phyloP scores from a whole-genome alignment of 2,888 invertebrate genomes.

The Luperina testacea region DNA sequence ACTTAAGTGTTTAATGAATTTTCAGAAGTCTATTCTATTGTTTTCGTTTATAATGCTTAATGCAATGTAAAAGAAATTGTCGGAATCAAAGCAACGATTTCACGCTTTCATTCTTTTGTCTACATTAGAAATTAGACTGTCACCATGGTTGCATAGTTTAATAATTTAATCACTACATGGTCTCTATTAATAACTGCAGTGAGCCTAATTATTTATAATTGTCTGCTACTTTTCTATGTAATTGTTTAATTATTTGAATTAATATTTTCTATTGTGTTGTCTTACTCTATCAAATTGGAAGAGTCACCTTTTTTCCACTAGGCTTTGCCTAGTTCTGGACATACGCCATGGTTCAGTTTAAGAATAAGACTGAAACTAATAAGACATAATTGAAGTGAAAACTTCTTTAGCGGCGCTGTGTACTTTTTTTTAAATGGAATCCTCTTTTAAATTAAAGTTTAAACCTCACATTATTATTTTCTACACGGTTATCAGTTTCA shows the following conservation, averaged over 20 bases:
- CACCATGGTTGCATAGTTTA: constrained; percentile 62
- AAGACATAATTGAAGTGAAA: no score
- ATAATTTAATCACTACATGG: constrained; percentile 44
- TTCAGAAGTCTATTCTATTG: constrained; percentile 40
- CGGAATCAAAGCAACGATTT: constrained; percentile 49
- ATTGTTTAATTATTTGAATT: constrained; percentile 27
- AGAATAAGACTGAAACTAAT: no score
- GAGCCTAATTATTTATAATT: constrained; percentile 37
- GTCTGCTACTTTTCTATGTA: constrained; percentile 6
- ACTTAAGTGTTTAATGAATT: constrained; percentile 15
- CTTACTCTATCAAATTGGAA: background rate
- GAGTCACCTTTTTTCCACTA: background rate
- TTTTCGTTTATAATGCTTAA: constrained; percentile 36
- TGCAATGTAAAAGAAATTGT: constrained; percentile 44
- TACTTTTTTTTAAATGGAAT: background rate
- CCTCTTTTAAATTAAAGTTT: background rate
- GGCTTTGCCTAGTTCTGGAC: no score
- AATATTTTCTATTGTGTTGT: constrained; percentile 27
- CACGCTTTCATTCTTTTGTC: constrained; percentile 65
- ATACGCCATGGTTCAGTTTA: no score
- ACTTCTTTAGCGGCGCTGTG: no score
- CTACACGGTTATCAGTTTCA: background rate
- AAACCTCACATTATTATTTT: background rate
- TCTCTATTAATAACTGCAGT: constrained; percentile 22
- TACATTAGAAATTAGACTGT: constrained; percentile 59